Percentiles rank a stretch among this genome's conserved stretches.
These are phyloP conservation scores for Mus caroli DNA, from an alignment of 2,797 vertebrate species.

Conservation along the genomic window DNA sequence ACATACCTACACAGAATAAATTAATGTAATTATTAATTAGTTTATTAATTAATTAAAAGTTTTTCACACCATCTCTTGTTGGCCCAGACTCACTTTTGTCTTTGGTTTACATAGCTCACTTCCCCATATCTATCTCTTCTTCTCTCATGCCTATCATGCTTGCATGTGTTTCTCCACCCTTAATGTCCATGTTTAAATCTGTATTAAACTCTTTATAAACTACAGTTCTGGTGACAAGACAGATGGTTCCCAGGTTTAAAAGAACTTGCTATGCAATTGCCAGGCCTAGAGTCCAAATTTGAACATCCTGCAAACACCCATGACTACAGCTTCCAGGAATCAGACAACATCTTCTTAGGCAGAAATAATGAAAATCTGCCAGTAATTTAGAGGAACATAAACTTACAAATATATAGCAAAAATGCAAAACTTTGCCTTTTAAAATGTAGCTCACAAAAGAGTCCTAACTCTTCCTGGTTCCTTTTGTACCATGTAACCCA, in stretches of 20 bases:
- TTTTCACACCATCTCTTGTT: background rate
- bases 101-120: too few relatives aligned
- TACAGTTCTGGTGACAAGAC: background rate
- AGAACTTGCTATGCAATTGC: background rate
- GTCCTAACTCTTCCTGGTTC: background rate
- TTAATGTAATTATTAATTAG: too few relatives aligned
- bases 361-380: too few relatives aligned
- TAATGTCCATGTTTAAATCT: background rate
- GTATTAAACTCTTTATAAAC: background rate
- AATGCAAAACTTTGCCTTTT: slow-evolving; percentile 1
- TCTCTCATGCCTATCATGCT: background rate
- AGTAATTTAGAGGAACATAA: background rate
- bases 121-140: background rate
- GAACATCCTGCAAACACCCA: background rate
- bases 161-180: background rate
- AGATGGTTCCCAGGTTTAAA: background rate
- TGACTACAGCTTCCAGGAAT: background rate
- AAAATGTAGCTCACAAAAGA: slow-evolving; percentile 21
- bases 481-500: background rate
- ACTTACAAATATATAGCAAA: slow-evolving; percentile 27
- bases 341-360: background rate
- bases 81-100: too few relatives aligned
- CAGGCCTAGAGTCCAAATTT: background rate
- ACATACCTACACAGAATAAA: background rate
- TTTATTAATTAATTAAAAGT: too few relatives aligned